Percentiles rank a stretch among this genome's conserved stretches.
Evolutionary conservation across 2,113 vertebrate species (phyloP).

Genomic region (Garra rufa): DNA sequence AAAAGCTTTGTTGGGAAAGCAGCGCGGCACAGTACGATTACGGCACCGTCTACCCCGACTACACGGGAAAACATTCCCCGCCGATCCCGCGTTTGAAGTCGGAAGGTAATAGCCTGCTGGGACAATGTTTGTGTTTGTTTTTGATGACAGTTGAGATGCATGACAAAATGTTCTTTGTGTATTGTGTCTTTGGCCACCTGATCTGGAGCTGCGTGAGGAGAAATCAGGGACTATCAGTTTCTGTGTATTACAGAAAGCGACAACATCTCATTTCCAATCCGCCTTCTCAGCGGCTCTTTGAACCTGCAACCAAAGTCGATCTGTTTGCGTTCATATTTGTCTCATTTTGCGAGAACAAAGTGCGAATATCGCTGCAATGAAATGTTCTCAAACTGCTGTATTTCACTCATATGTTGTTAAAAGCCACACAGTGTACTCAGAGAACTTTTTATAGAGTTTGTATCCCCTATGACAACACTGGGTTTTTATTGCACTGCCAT

Average conservation of each 20-base stretch:
- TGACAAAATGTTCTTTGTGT: constrained; percentile 83
- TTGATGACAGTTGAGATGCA: constrained; percentile 69
- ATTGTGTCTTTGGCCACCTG: constrained; percentile 84
- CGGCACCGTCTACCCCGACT: constrained; percentile 41
- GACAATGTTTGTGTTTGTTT: constrained; percentile 61
- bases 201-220: constrained; percentile 66
- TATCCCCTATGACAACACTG: constrained; percentile 8
- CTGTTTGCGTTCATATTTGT: not conserved
- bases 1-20: constrained; percentile 49
- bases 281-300: not conserved
- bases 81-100: constrained; percentile 50
- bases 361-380: not conserved
- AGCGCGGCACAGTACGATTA: constrained; percentile 39
- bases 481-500: constrained; percentile 42
- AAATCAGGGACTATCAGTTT: constrained; percentile 54
- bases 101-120: constrained; percentile 64
- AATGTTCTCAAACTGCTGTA: not conserved
- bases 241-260: constrained; percentile 66
- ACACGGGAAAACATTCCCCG: constrained; percentile 30
- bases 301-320: constrained; percentile 6
- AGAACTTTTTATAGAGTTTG: not conserved
- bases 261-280: constrained; percentile 76
- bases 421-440: not conserved
- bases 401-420: not conserved
- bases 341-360: constrained; percentile 3